phyloP scores from a whole-genome alignment of 2,888 invertebrate genomes.

The Trachelus iudaicus region DNA sequence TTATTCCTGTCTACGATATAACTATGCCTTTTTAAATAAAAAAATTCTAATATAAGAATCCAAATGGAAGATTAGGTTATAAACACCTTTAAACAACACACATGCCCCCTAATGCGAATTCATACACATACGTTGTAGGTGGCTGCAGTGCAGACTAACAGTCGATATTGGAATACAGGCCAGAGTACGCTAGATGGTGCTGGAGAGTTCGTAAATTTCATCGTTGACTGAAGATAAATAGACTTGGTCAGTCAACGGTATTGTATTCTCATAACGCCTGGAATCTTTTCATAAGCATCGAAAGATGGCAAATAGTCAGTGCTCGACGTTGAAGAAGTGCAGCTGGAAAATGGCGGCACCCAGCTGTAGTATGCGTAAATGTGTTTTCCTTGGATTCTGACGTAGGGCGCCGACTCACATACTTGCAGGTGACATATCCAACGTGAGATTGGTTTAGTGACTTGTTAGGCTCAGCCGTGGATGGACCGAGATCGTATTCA shows the following conservation, averaged over 20 bases:
- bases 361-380: constrained; percentile 1
- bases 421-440: neutral
- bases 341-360: neutral
- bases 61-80: neutral
- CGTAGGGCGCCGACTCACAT: neutral
- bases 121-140: neutral
- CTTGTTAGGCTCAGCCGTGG: constrained; percentile 12
- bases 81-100: neutral
- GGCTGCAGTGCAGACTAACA: neutral
- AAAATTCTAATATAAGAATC: neutral
- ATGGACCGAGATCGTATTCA: neutral
- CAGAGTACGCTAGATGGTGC: neutral
- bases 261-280: neutral
- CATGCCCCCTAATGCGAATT: neutral
- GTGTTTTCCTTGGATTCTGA: neutral
- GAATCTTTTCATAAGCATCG: neutral
- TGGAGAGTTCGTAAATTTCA: neutral
- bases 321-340: neutral
- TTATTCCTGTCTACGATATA: neutral
- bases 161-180: neutral
- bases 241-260: neutral
- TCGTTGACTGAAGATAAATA: neutral
- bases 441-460: constrained; percentile 14
- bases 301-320: neutral
- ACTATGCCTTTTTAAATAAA: no score